phyloP scores from a whole-genome alignment of 2,113 vertebrate genomes.

The Sminthopsis crassicaudata region DNA sequence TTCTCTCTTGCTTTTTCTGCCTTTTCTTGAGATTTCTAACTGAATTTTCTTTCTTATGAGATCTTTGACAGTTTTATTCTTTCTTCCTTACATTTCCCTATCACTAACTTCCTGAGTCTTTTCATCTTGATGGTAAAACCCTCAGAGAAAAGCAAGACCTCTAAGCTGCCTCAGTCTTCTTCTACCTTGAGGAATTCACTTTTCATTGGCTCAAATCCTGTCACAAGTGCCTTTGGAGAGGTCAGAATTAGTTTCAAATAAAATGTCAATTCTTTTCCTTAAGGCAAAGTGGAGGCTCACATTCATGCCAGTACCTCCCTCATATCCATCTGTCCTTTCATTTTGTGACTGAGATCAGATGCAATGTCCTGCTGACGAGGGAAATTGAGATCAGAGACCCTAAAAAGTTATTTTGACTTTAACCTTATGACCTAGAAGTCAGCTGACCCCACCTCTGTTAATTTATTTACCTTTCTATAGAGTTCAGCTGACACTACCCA shows the following conservation, averaged over 20 bases:
- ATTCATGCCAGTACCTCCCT: not conserved
- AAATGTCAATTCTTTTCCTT: not conserved
- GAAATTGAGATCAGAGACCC: no score
- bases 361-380: no score
- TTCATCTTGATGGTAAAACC: not conserved
- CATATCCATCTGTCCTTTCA: not conserved
- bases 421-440: no score
- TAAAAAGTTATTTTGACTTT: no score
- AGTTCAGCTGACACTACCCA: no score
- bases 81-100: not conserved
- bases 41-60: not conserved
- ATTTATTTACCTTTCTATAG: no score
- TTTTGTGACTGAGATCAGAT: not conserved
- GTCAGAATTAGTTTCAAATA: not conserved
- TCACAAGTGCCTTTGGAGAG: not conserved
- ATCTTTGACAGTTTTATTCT: not conserved
- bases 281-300: not conserved
- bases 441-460: no score
- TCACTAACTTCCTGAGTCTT: not conserved
- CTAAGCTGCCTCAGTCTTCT: not conserved
- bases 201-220: not conserved
- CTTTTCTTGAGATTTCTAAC: not conserved
- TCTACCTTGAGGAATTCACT: not conserved
- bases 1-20: not conserved
- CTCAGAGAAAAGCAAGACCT: not conserved